These are phyloP conservation scores for Trogon surrucura DNA, from an alignment of 2,113 vertebrate genomes.

Conservation along the genomic window DNA sequence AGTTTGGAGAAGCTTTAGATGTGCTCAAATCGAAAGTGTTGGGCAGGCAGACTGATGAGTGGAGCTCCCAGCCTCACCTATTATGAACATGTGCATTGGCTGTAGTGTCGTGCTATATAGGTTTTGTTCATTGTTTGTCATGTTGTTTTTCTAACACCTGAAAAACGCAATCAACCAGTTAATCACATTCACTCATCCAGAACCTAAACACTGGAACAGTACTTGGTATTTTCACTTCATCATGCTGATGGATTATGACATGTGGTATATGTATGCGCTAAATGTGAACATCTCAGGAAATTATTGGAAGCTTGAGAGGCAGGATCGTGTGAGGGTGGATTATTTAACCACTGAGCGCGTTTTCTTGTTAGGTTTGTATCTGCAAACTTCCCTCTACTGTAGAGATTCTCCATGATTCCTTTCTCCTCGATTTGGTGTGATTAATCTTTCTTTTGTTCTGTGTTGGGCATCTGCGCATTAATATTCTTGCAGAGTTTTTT, in stretches of 20 bases:
- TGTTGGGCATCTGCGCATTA: not conserved
- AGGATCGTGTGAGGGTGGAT: not conserved
- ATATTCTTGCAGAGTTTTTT: not conserved
- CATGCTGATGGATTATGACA: slow-evolving; percentile 71
- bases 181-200: slow-evolving; percentile 67
- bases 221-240: slow-evolving; percentile 62
- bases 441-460: not conserved
- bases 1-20: slow-evolving; percentile 18
- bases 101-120: not conserved
- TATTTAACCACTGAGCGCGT: not conserved
- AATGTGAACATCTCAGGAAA: slow-evolving; percentile 50
- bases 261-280: slow-evolving; percentile 26
- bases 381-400: not conserved
- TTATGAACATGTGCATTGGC: not conserved
- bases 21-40: not conserved
- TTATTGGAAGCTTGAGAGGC: slow-evolving; percentile 22
- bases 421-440: not conserved
- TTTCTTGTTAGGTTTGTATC: not conserved
- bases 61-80: not conserved
- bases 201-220: slow-evolving; percentile 46
- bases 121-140: slow-evolving; percentile 31
- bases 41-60: not conserved
- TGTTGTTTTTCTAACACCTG: slow-evolving; percentile 60
- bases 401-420: not conserved
- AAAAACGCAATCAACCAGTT: slow-evolving; percentile 67